These are phyloP conservation scores for Neelides folsomi DNA, from an alignment of 2,888 invertebrate species.

Conservation along the genomic window DNA sequence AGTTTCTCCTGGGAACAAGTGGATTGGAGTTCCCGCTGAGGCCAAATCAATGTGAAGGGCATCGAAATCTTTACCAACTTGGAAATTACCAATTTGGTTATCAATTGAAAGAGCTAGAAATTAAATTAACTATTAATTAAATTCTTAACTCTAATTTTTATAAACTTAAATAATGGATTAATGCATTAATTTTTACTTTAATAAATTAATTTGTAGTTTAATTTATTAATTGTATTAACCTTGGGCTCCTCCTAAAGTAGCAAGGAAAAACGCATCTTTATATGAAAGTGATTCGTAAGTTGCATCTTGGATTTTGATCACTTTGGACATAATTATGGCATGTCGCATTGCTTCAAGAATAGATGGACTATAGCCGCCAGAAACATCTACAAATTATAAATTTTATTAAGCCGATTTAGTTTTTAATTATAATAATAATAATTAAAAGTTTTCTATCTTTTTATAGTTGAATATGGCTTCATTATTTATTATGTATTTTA, in stretches of 20 bases:
- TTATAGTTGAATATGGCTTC: no score
- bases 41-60: conserved; percentile 62
- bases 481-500: no score
- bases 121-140: conserved; percentile 8
- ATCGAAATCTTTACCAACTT: conserved; percentile 71
- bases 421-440: no score
- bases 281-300: conserved; percentile 45
- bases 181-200: no score
- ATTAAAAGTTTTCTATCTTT: no score
- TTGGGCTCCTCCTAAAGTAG: conserved; percentile 73
- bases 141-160: neutral
- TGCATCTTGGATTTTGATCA: conserved; percentile 47
- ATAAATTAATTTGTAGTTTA: no score
- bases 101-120: conserved; percentile 57
- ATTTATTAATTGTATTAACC: no score
- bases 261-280: conserved; percentile 65
- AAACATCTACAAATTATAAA: conserved; percentile 49
- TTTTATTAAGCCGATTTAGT: no score
- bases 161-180: no score
- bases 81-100: conserved; percentile 64
- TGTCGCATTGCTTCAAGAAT: conserved; percentile 62
- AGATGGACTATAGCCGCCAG: conserved; percentile 65
- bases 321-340: conserved; percentile 59
- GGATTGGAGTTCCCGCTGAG: conserved; percentile 36
- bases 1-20: conserved; percentile 38